Evolutionary conservation across 2,113 vertebrate species (phyloP).

Genomic region (Hippolais icterina): DNA sequence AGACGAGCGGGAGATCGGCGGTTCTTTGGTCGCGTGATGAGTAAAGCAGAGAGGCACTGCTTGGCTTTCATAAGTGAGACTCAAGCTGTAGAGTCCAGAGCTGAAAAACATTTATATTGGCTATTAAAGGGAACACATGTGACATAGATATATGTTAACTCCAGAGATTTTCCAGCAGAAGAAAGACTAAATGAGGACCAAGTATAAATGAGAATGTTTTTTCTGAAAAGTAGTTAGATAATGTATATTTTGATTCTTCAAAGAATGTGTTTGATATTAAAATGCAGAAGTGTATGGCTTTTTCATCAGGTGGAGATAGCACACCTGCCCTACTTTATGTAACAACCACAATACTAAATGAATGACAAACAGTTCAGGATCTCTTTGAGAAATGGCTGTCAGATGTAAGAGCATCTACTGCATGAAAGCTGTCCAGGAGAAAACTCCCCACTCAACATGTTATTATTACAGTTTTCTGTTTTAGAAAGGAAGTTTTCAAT

Average conservation of each 20-base stretch:
- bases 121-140: conserved; percentile 19
- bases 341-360: neutral
- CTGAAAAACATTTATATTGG: conserved; percentile 58
- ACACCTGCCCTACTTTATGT: neutral
- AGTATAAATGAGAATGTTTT: neutral
- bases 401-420: neutral
- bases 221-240: neutral
- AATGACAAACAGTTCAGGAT: neutral
- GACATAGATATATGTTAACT: conserved; percentile 11
- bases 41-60: neutral
- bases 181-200: neutral
- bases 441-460: neutral
- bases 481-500: neutral
- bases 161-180: conserved; percentile 18
- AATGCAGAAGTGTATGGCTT: neutral
- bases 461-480: neutral
- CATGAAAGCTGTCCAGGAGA: neutral
- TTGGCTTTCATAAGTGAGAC: neutral
- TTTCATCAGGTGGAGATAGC: neutral
- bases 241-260: neutral
- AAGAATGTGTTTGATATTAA: neutral
- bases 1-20: neutral
- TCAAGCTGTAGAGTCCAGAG: conserved; percentile 1
- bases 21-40: neutral
- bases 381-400: neutral